Evolutionary conservation across 2,113 vertebrate species (phyloP), one percentile per base, ranked within the genome.

Genomic region (Leptobrachium leishanense): DNA sequence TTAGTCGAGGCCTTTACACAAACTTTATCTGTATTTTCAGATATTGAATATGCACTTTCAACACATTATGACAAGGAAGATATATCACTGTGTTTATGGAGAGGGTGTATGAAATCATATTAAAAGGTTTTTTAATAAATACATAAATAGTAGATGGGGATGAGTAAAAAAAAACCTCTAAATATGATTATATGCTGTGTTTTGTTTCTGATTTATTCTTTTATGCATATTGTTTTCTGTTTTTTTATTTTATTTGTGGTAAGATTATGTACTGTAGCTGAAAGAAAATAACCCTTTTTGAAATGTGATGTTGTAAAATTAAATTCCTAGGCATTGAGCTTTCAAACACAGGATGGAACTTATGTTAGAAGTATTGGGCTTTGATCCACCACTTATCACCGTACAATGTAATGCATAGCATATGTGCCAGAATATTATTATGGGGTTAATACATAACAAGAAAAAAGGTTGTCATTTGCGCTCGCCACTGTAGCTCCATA

Each of bases 11-110:
- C 68, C 57, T 71, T 78, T 82, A 72, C 62, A 79, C 70, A 82
- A 76, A 81, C 69, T 85, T 81, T 74, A 54, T 69, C 67, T 82
- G 2, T 85, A 5, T 83, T 77, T 83, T 81, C 80, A 86, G 85
- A 81, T 81, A 84, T 79, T 83, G 77, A 85, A 66, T 8, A 0
- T 64, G 31, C 70, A 66, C 10, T 84, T 85, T 79, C 77, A 79
- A 79, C 70, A 73, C 43, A 73, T 74, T 79, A 55, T 79, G 77
- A 74, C 63, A 68, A 68, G 42, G 72, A 81, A 81, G 78, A 81
- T 74, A 55, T 81, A 74, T 81, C 78, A 74, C 78, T 62, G n/a
- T 59, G 72, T 74, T 81, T 74, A 79, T 46, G 72, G 50, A 59
- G n/a, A 57, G 63, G 11, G 63, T 73, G 63, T 79, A 79, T 63